Base-by-base conservation (phyloP, 2,113 vertebrate species). In the Myiagra hebetior region DNA sequence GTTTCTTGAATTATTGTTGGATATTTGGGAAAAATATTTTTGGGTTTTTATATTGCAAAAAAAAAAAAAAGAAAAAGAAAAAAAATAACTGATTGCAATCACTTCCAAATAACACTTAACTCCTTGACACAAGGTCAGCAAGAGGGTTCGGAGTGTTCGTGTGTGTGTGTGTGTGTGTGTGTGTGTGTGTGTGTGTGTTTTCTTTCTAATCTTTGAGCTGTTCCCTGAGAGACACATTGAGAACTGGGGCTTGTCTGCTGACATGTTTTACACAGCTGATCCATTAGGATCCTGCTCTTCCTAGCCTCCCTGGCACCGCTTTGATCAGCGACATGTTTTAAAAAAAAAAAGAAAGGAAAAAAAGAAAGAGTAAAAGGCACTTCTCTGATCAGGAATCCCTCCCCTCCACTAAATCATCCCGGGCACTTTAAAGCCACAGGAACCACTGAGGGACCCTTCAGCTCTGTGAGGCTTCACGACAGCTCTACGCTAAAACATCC, bases 231-330 rank as follows among this genome's bases (percentile, higher is more conserved):
- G 85, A 94, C 72, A 81, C 85, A 78, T 80, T 94, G 81, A 97
- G 85, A 95, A 95, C 94, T 96, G 91, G 87, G 88, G 90, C 95
- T 95, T 97, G 96, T 96, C 96, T 97, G 92, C 96, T 96, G 97
- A 95, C 94, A 97, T 96, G 95, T 98, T 97, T 98, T 96, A 95
- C 93, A 95, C 96, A 97, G 95, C 91, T 97, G 96, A 96, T 93
- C 93, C 90, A 89, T 90, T 96, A 91, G 87, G 79, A 76, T 89
- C 91, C 86, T 95, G 85, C 72, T 95, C 85, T 97, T 97, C 75
- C 93, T 91, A 86, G 77, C 84, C 88, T 94, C 79, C 76, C 89
- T 91, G 89, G 86, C 41, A 95, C 74, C 87, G 56, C 94, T 98
- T 97, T 97, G 94, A 97, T 97, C 97, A 96, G 69, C 9, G 55